Evolutionary conservation across 2,113 vertebrate species (phyloP).

Genomic region (Syrrhaptes paradoxus): DNA sequence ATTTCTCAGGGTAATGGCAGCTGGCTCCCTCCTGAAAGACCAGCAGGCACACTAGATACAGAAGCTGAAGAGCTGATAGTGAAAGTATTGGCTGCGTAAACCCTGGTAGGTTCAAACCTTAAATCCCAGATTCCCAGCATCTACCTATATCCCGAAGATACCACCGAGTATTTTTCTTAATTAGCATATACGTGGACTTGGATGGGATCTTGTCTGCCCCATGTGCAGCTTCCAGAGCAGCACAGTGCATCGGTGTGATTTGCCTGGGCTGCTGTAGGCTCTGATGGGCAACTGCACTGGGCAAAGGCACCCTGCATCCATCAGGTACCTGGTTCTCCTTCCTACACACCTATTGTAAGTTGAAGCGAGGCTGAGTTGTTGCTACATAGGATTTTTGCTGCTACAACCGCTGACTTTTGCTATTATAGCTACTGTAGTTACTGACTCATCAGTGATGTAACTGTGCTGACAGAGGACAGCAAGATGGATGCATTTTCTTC

Average conservation of each 20-base stretch:
- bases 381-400: not conserved
- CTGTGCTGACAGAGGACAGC: not conserved
- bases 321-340: fast-evolving
- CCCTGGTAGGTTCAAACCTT: not conserved
- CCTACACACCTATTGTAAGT: not conserved
- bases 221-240: not conserved
- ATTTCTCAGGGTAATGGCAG: not conserved
- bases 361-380: not conserved
- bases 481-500: not conserved
- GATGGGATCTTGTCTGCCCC: not conserved
- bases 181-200: not conserved
- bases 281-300: not conserved
- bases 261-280: not conserved
- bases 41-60: not conserved
- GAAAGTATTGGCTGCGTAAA: not conserved
- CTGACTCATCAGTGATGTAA: not conserved
- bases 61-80: not conserved
- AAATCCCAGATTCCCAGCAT: not conserved
- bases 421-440: not conserved
- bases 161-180: not conserved
- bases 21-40: not conserved
- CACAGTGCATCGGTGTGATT: not conserved
- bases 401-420: not conserved
- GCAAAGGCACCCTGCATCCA: fast-evolving
- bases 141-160: not conserved